A percentile compares a stretch with the other conserved stretches of the same genome.
Evolutionary conservation across 2,888 invertebrate species (phyloP).

Genomic region (Notodonta dromedarius): DNA sequence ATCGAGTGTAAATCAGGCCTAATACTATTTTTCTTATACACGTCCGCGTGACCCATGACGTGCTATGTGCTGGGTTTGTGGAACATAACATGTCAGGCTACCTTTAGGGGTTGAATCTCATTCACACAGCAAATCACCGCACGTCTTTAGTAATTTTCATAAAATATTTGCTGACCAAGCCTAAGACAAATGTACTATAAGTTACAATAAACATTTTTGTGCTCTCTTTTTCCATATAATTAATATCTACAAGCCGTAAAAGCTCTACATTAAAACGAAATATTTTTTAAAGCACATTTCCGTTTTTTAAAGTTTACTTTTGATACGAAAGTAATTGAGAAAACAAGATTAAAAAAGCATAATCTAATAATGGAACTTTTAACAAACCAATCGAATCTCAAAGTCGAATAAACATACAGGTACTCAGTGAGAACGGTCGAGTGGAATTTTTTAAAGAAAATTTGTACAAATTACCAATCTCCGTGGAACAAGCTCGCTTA

Average conservation of each 20-base stretch:
- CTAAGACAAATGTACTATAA: no score
- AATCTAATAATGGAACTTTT: conserved; percentile 59
- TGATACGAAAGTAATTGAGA: conserved; percentile 48
- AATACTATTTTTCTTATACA: conserved; percentile 23
- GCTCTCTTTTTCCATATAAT: not conserved
- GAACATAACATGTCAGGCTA: not conserved
- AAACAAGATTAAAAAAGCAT: conserved; percentile 55
- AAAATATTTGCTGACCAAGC: no score
- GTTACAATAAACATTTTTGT: no score
- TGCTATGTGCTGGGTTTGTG: not conserved
- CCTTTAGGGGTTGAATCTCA: no score
- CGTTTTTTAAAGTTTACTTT: conserved; percentile 10
- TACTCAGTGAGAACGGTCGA: conserved; percentile 75
- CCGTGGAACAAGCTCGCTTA: conserved; percentile 56
- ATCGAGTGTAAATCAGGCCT: no score
- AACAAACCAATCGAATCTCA: conserved; percentile 64
- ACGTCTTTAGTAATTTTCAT: no score
- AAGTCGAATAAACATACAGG: conserved; percentile 71
- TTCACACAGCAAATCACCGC: no score
- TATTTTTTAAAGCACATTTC: not conserved
- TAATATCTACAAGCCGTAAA: not conserved
- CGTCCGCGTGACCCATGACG: conserved; percentile 7
- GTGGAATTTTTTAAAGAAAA: conserved; percentile 71
- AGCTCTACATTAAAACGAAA: not conserved
- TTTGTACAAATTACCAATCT: conserved; percentile 78